These are phyloP conservation scores for Silurus asotus DNA, from an alignment of 2,113 vertebrate species.

Conservation along the genomic window DNA sequence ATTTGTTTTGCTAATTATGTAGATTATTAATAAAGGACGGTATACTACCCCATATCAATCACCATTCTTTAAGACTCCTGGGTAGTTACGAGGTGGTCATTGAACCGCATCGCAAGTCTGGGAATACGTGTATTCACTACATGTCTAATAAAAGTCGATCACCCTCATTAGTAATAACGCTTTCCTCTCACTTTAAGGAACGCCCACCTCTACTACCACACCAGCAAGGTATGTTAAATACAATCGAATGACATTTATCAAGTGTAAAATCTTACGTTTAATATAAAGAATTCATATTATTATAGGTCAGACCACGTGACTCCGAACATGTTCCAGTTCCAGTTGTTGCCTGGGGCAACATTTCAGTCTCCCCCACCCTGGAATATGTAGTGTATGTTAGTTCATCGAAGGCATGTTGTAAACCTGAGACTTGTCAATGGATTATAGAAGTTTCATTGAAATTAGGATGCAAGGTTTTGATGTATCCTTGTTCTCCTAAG, in stretches of 20 bases:
- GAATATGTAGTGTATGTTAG: slow-evolving; percentile 27
- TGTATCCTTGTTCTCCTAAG: not conserved
- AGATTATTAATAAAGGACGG: too few species aligned
- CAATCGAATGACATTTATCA: not conserved
- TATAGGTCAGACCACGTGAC: slow-evolving; percentile 62
- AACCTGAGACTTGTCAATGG: not conserved
- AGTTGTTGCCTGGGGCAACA: slow-evolving; percentile 59
- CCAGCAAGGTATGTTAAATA: slow-evolving; percentile 63
- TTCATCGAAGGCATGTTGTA: not conserved
- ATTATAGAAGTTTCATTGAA: not conserved
- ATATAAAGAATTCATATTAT: slow-evolving; percentile 11
- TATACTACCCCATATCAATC: too few species aligned
- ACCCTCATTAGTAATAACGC: not conserved
- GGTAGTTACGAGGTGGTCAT: too few species aligned
- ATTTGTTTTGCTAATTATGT: too few species aligned
- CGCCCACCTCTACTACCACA: slow-evolving; percentile 59
- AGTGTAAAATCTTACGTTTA: not conserved
- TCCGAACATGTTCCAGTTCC: slow-evolving; percentile 64
- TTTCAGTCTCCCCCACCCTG: slow-evolving; percentile 63
- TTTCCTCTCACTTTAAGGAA: slow-evolving; percentile 62
- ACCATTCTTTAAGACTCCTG: too few species aligned
- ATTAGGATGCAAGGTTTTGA: not conserved
- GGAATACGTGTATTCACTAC: not conserved
- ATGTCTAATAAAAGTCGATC: not conserved
- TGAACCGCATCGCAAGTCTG: too few species aligned